Conservation (phyloP, 1,140 invertebrate genomes). For the Scaptomyza pallida region DNA sequence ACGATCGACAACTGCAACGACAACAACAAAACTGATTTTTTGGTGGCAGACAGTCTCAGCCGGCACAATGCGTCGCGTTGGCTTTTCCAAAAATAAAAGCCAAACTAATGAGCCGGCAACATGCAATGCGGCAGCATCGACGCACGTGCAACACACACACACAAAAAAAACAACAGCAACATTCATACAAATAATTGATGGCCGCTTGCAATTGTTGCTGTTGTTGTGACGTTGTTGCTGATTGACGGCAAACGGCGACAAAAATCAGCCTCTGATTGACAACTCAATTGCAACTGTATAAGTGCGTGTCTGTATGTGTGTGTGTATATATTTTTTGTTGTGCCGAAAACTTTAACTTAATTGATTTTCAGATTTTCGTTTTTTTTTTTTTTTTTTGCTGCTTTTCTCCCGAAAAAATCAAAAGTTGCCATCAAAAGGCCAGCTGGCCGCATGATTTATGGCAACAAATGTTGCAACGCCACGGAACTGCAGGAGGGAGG, state of each 20-base stretch:
- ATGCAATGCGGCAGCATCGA: constrained; percentile 71
- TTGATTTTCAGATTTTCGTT: constrained; percentile 73
- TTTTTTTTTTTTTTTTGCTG: constrained; percentile 5
- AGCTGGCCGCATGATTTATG: constrained; percentile 66
- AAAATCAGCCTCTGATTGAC: constrained; percentile 79
- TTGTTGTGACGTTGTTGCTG: constrained; percentile 43
- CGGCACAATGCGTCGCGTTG: constrained; percentile 77
- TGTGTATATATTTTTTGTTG: constrained; percentile 17
- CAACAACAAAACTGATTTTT: constrained; percentile 36
- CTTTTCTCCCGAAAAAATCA: constrained; percentile 42
- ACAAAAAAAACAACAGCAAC: constrained; percentile 14
- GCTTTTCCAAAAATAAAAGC: constrained; percentile 82
- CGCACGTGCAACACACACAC: constrained; percentile 65
- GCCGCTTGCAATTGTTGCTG: constrained; percentile 68
- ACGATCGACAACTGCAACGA: constrained; percentile 77
- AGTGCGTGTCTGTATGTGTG: constrained; percentile 16
- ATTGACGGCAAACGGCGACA: constrained; percentile 79
- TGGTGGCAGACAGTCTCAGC: constrained; percentile 66
- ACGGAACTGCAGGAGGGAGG: too few relatives aligned
- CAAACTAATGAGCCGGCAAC: constrained; percentile 81
- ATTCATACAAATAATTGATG: constrained; percentile 76
- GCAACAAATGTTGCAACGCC: constrained; percentile 65
- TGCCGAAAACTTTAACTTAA: constrained; percentile 66
- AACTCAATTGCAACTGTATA: constrained; percentile 70
- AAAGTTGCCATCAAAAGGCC: constrained; percentile 3